Base-by-base conservation (phyloP, 2,888 invertebrate species). In the Perdita meconis region DNA sequence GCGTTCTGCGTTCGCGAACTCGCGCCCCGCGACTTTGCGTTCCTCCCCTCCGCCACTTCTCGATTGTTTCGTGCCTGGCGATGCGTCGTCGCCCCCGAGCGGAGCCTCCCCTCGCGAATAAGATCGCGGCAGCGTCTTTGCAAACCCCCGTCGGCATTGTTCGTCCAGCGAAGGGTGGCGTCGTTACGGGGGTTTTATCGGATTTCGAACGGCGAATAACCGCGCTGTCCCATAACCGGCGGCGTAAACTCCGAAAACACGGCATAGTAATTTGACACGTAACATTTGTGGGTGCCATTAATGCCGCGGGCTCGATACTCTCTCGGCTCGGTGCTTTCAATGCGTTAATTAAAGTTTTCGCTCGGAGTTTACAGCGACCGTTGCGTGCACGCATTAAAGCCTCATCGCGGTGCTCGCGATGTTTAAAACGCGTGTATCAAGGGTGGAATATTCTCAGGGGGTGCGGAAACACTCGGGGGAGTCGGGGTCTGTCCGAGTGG, bases 321-420 rank as follows among this genome's bases (percentile, higher is more conserved):
- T 13, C 47, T 26, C 16, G 12, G 13, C 69, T 22, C 16, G 12
- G 34, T 30, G 60, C 60, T 75, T 47, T 59, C 51, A 22, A 68
- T 68, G 68, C 68, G 57, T 77, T 77, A 74, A 77, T 77, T 74
- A 73, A 73, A 75, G 60, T 73, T 73, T 66, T 73, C 75, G 36
- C 65, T 47, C 30, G 30, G 19, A 55, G 66, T 66, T 55, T 42
- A 24, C 55, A 55, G 26, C 22, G 40, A 50, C 34, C 57, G 16
- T 44, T 16, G 38, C 12, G 19, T 10, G 44, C n/a, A 30, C 40
- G 16, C 64, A 26, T 64, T 64, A 64, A 64, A 40, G 8, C 36
- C n/a, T n/a, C n/a, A n/a, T n/a, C 16, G 26, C 16, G 24, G 12
- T 10, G 0, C 1, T 24, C 38, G 53, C n/a, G 8, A 8, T 8